These are phyloP conservation scores for Xenopus borealis DNA, from an alignment of 2,113 vertebrate species.

Conservation along the genomic window DNA sequence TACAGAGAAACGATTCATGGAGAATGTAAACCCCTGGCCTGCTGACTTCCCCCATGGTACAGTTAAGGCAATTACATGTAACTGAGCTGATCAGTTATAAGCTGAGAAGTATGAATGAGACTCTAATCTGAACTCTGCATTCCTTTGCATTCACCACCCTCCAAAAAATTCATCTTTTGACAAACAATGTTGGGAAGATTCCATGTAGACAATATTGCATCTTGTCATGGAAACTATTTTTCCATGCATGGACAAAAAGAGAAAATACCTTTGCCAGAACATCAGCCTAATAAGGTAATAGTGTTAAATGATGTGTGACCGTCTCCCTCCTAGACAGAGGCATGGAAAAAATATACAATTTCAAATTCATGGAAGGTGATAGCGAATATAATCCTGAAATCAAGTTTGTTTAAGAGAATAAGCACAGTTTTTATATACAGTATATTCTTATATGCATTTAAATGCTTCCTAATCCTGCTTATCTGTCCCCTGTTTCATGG, in stretches of 20 bases:
- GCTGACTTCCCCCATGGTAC: not conserved
- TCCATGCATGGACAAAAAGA: slow-evolving; percentile 59
- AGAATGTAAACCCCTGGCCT: not conserved
- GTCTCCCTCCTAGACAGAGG: slow-evolving; percentile 48
- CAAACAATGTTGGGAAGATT: slow-evolving; percentile 47
- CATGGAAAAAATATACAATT: slow-evolving; percentile 47
- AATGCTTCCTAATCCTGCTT: no score
- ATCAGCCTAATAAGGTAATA: slow-evolving; percentile 50
- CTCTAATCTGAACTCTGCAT: slow-evolving; percentile 15
- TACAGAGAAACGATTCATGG: not conserved
- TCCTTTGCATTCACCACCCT: slow-evolving; percentile 11
- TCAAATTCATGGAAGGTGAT: slow-evolving; percentile 20
- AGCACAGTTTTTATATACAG: no score
- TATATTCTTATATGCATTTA: no score
- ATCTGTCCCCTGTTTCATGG: no score
- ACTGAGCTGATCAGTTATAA: not conserved
- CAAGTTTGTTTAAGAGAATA: no score
- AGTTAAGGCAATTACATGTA: not conserved
- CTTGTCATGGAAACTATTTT: slow-evolving; percentile 54
- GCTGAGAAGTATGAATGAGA: not conserved
- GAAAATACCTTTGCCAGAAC: slow-evolving; percentile 53
- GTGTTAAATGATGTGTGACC: slow-evolving; percentile 52
- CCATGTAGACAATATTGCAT: slow-evolving; percentile 56
- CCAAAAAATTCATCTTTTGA: slow-evolving; percentile 39
- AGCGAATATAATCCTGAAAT: no score